These are phyloP conservation scores for Lanius collurio DNA, from an alignment of 2,113 vertebrate species.

Conservation along the genomic window DNA sequence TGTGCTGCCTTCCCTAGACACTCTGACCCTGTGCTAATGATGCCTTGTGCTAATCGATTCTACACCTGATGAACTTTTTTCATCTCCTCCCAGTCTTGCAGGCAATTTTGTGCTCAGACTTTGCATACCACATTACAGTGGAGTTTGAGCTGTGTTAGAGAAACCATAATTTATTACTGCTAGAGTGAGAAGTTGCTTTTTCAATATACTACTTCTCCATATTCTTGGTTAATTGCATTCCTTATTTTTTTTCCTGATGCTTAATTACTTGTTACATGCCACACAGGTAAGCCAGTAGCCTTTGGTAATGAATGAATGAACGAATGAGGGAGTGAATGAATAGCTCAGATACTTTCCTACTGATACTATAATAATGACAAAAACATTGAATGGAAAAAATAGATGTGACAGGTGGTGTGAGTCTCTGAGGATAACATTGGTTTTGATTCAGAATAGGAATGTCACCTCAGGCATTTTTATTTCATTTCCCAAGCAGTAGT, in stretches of 20 bases:
- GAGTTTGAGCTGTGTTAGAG: background rate
- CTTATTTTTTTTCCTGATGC: background rate
- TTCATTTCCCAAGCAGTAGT: background rate
- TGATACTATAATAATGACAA: background rate
- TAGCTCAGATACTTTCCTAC: background rate
- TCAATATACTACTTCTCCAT: background rate
- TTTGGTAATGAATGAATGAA: conserved; percentile 13
- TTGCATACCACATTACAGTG: background rate
- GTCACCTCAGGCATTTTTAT: background rate
- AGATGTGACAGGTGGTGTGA: background rate
- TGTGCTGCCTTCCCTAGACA: background rate
- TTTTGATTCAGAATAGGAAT: background rate
- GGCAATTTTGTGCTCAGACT: background rate
- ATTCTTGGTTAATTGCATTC: conserved; percentile 21
- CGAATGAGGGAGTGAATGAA: background rate
- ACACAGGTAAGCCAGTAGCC: background rate
- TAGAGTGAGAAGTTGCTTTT: background rate
- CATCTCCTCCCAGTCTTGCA: conserved; percentile 15
- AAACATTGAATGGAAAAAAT: background rate
- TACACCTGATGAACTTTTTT: background rate
- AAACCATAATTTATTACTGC: background rate
- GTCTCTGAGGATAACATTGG: background rate
- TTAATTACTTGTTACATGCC: conserved; percentile 5
- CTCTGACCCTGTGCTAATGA: conserved; percentile 14
- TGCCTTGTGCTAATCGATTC: conserved; percentile 4